Conservation (phyloP, 2,113 vertebrate genomes). For the Antechinus flavipes region DNA sequence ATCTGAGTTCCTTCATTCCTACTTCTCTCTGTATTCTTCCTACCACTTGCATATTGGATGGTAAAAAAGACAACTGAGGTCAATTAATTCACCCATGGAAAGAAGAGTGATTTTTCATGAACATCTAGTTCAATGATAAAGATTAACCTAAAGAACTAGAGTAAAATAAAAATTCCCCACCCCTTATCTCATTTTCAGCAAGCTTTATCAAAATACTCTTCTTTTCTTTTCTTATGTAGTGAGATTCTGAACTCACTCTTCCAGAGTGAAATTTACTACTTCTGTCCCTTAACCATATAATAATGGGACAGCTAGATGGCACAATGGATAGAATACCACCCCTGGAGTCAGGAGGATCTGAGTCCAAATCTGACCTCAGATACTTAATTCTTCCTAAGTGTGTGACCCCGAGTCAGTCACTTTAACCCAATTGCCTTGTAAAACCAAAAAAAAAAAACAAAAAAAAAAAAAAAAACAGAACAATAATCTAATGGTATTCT, state of each 20-base stretch:
- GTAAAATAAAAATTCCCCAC: background rate
- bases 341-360: too few species aligned
- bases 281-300: background rate
- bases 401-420: too few species aligned
- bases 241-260: background rate
- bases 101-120: background rate
- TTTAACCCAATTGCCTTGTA: too few species aligned
- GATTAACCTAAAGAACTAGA: background rate
- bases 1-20: background rate
- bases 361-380: too few species aligned
- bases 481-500: background rate
- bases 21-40: background rate
- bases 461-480: too few species aligned
- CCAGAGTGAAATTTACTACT: background rate
- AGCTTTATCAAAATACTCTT: background rate
- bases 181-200: background rate
- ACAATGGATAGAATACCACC: too few species aligned
- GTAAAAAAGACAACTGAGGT: conserved; percentile 6
- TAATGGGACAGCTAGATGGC: too few species aligned
- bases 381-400: too few species aligned
- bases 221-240: background rate
- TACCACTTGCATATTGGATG: background rate
- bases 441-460: too few species aligned
- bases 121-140: background rate
- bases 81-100: background rate